Evolutionary conservation across 2,797 vertebrate species (phyloP).

Genomic region (Corythornis leucogaster): DNA sequence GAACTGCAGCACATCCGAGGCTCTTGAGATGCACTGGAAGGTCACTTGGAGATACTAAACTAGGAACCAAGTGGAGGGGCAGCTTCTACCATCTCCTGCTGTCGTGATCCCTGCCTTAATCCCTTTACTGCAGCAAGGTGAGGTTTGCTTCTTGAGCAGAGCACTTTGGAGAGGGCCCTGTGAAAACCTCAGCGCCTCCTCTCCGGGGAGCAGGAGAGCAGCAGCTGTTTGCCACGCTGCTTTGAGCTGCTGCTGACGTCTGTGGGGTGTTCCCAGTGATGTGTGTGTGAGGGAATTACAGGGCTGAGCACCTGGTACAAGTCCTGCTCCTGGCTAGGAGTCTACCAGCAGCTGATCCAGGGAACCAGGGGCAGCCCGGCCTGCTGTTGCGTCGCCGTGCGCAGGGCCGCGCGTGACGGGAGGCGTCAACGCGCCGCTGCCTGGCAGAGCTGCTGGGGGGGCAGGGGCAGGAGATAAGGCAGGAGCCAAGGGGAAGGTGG

Average conservation of each 20-base stretch:
- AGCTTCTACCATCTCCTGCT: neutral
- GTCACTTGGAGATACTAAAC: neutral
- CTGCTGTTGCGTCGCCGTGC: neutral
- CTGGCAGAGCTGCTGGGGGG: conserved; percentile 22
- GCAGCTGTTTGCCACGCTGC: neutral
- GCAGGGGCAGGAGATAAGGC: neutral
- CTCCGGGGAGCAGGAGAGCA: accelerated
- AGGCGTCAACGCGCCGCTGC: neutral
- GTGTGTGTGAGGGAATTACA: neutral
- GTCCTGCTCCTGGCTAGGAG: neutral
- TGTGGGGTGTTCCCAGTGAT: neutral
- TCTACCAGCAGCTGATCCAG: conserved; percentile 39
- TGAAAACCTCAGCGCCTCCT: neutral
- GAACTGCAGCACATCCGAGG: neutral
- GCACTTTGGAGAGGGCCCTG: neutral
- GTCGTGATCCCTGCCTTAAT: neutral
- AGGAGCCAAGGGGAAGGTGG: neutral
- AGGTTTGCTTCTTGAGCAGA: neutral
- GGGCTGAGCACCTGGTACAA: neutral
- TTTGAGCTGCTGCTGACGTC: neutral
- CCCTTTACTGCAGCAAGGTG: neutral
- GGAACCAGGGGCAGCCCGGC: neutral
- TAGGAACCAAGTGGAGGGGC: neutral
- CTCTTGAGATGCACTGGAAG: neutral
- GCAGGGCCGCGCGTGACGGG: neutral